phyloP scores from a whole-genome alignment of 2,888 invertebrate species.

The Brachyopa scutellaris region DNA sequence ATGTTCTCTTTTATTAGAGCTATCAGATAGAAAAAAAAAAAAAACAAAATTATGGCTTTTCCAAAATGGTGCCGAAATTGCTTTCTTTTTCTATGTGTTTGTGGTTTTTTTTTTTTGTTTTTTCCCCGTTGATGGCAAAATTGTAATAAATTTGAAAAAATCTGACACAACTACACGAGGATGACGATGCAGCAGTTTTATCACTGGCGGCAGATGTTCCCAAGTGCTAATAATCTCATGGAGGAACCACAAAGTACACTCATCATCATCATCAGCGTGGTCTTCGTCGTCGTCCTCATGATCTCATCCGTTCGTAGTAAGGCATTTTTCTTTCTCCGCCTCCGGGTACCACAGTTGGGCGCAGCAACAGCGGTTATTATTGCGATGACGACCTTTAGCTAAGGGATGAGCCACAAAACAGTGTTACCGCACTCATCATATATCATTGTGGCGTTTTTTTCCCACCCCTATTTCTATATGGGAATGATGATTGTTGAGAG shows the following conservation, averaged over 20 bases:
- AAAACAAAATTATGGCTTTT: background rate
- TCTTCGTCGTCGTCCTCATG: constrained; percentile 40
- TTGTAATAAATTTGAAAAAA: constrained; percentile 68
- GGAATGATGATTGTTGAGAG: constrained; percentile 31
- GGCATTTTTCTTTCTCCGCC: constrained; percentile 59
- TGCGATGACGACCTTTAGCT: constrained; percentile 28
- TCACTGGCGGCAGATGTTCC: constrained; percentile 73
- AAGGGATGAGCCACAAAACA: constrained; percentile 57
- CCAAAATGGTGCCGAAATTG: constrained; percentile 49
- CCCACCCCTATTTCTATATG: constrained; percentile 55
- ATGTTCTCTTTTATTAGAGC: constrained; percentile 57
- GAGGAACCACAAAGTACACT: constrained; percentile 70
- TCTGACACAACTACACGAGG: constrained; percentile 58
- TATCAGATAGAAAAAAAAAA: constrained; percentile 31
- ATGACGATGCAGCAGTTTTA: constrained; percentile 70
- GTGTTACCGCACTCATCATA: constrained; percentile 62
- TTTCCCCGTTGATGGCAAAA: constrained; percentile 24
- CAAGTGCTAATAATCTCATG: constrained; percentile 74
- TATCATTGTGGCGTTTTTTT: constrained; percentile 69
- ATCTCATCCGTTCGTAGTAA: constrained; percentile 8
- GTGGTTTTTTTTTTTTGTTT: constrained; percentile 2
- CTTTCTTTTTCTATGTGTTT: constrained; percentile 32
- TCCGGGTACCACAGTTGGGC: constrained; percentile 25
- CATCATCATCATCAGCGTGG: constrained; percentile 62
- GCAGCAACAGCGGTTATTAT: constrained; percentile 42